A percentile compares a stretch with the other conserved stretches of the same genome.
phyloP scores from a whole-genome alignment of 2,113 vertebrate species.

The Bombycilla garrulus region DNA sequence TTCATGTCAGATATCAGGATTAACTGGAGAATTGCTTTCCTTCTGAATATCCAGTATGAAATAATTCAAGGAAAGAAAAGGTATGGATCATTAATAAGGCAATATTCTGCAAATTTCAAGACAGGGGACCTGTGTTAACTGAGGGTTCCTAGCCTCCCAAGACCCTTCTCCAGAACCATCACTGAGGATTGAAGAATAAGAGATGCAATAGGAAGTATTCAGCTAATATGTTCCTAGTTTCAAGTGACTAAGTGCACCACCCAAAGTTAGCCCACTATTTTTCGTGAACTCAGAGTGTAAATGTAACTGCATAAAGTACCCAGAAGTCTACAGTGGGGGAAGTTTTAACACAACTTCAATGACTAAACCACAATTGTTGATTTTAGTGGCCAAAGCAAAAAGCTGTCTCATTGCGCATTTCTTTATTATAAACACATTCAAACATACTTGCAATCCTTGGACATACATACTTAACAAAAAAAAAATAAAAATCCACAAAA shows the following conservation, averaged over 20 bases:
- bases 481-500: background rate
- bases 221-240: background rate
- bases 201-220: background rate
- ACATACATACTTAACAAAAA: background rate
- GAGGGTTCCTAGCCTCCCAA: background rate
- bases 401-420: background rate
- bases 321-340: background rate
- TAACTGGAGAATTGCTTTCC: background rate
- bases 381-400: background rate
- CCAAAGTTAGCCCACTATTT: background rate
- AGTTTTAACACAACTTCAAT: background rate
- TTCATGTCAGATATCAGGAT: background rate
- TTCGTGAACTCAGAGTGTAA: background rate
- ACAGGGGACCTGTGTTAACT: background rate
- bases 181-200: background rate
- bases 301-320: background rate
- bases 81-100: background rate
- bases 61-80: background rate
- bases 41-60: background rate
- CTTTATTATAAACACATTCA: background rate
- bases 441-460: background rate
- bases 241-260: background rate
- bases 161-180: background rate
- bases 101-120: background rate
- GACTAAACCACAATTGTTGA: background rate